Percentiles rank a stretch among this genome's conserved stretches.
phyloP scores from a whole-genome alignment of 2,113 vertebrate species.

The Vimba vimba region DNA sequence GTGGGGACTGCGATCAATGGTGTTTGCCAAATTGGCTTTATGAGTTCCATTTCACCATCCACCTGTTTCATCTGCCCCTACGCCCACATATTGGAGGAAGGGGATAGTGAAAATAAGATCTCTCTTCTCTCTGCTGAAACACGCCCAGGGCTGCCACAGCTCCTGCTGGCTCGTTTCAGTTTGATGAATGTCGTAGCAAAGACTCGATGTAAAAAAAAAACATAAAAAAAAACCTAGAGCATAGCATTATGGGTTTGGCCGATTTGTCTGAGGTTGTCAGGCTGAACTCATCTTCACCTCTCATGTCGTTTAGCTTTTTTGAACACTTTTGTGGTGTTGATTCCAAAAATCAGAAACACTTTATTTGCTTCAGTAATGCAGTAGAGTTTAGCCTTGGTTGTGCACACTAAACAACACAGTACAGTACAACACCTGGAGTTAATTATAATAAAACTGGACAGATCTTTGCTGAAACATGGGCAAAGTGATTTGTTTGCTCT shows the following conservation, averaged over 20 bases:
- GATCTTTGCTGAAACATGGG: neutral
- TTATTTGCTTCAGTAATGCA: neutral
- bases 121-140: conserved; percentile 10
- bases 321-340: neutral
- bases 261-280: neutral
- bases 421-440: neutral
- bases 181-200: neutral
- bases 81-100: neutral
- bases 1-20: neutral
- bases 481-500: neutral
- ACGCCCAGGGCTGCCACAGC: conserved; percentile 7
- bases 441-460: neutral
- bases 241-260: neutral
- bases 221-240: too few species aligned
- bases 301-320: neutral
- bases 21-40: conserved; percentile 36
- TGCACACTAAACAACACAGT: neutral
- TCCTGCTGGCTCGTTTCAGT: neutral
- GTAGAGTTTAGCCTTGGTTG: neutral
- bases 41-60: conserved; percentile 14
- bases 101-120: conserved; percentile 19
- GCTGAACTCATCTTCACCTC: conserved; percentile 11
- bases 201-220: neutral
- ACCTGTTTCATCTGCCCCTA: conserved; percentile 14
- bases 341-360: neutral